Base-by-base conservation (phyloP, 1,140 invertebrate species). In the Diabrotica virgifera region DNA sequence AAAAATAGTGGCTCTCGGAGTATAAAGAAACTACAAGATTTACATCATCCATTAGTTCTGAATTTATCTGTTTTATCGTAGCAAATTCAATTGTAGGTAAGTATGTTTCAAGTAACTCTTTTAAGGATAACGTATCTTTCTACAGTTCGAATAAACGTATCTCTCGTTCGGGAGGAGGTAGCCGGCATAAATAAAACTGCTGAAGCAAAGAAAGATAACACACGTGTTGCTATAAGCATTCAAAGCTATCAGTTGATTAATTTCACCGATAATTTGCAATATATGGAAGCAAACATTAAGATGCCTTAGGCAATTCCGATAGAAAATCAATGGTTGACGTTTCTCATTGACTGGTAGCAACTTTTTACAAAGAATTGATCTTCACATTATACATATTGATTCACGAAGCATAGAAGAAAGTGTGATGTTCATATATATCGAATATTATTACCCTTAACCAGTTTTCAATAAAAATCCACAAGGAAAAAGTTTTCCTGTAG, bases 151-250 rank as follows among this genome's bases (percentile, higher is more conserved):
- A n/a, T 8, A 10, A 46, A 46, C n/a, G 40, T 46, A 46, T 46
- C 8, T 46, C n/a, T 46, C n/a, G 8, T 46, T 46, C n/a, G 40
- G n/a, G n/a, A 46, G 40, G 40, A 46, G 40, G 40, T n/a, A 46
- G 40, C n/a, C 40, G 40, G n/a, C 5, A 46, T 46, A 46, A 46
- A 46, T 46, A 46, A 46, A 46, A 10, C 5, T n/a, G n/a, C n/a
- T 46, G 40, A 46, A 46, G 40, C 40, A 46, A 46, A 46, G 40
- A 46, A 46, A 46, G 40, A 46, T 46, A 46, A 46, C 40, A 46
- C 3, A 46, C 40, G 40, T 46, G 40, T 46, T 46, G 40, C 40
- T 46, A n/a, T 46, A 46, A 46, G 40, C 6, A 46, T 46, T 46
- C 40, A 46, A 46, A 46, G 40, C 8, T 46, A 46, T 46, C 40